phyloP scores from a whole-genome alignment of 2,888 invertebrate species.

The Rhamphomyia laevipes region DNA sequence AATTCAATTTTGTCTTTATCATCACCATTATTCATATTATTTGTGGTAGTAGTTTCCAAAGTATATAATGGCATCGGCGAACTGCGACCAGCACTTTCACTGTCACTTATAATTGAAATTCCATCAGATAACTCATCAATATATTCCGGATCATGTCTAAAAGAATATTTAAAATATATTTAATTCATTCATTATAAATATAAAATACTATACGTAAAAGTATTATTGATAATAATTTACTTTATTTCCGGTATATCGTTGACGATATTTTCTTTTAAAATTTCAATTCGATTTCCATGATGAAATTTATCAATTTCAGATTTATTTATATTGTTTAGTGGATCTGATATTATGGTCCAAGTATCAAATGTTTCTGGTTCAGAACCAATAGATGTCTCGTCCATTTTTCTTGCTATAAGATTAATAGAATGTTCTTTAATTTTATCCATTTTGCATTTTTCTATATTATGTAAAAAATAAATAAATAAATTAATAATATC shows the following conservation, averaged over 20 bases:
- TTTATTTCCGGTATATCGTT: background rate
- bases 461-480: no score
- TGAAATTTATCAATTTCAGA: background rate
- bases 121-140: conserved; percentile 34
- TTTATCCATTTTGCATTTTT: no score
- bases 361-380: conserved; percentile 23
- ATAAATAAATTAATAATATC: no score
- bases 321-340: background rate
- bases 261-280: background rate
- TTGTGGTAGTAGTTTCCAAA: no score
- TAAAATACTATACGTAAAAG: no score
- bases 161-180: conserved; percentile 41
- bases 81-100: conserved; percentile 30
- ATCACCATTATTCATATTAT: background rate
- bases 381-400: no score
- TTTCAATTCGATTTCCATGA: background rate
- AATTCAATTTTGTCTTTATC: no score
- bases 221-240: no score
- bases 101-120: conserved; percentile 33
- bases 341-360: conserved; percentile 29
- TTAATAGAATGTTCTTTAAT: no score
- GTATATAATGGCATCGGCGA: conserved; percentile 19
- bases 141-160: conserved; percentile 3
- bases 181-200: no score
- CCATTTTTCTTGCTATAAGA: no score